phyloP scores from a whole-genome alignment of 2,888 invertebrate genomes.

The Eilema griseolum region DNA sequence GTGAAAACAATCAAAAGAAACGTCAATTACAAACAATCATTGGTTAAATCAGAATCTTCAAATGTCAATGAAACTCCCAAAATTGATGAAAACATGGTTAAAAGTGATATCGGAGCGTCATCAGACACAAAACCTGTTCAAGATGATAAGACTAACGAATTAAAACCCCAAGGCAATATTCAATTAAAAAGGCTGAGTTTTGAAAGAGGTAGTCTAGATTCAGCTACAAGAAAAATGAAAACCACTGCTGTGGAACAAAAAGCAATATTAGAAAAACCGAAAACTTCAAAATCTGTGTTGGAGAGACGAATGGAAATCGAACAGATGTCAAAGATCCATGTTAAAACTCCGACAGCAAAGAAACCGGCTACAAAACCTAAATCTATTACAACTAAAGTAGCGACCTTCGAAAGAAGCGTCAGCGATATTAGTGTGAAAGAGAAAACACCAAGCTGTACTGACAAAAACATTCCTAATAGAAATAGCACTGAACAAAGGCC shows the following conservation, averaged over 20 bases:
- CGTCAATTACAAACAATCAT: constrained; percentile 59
- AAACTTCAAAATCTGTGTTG: constrained; percentile 78
- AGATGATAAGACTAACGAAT: constrained; percentile 52
- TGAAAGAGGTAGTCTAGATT: constrained; percentile 83
- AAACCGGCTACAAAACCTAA: constrained; percentile 74
- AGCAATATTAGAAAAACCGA: constrained; percentile 67
- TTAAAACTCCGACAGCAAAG: constrained; percentile 62
- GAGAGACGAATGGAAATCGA: constrained; percentile 83
- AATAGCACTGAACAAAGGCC: constrained; percentile 57
- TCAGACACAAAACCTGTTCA: constrained; percentile 30
- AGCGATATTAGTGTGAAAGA: constrained; percentile 61
- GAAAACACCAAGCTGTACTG: constrained; percentile 38
- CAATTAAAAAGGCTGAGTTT: constrained; percentile 81
- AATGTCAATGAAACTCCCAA: constrained; percentile 55
- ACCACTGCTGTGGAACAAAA: constrained; percentile 60
- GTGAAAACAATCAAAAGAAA: constrained; percentile 71
- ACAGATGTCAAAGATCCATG: constrained; percentile 71
- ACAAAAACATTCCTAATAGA: constrained; percentile 56
- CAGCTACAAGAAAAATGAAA: constrained; percentile 76
- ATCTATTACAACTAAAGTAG: constrained; percentile 76
- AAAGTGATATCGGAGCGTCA: constrained; percentile 41
- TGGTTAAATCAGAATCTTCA: constrained; percentile 66
- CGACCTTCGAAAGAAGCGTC: constrained; percentile 71
- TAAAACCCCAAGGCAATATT: constrained; percentile 70
- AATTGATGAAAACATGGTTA: constrained; percentile 33